Conservation (phyloP, 2,113 vertebrate species). For the Istiophorus platypterus region DNA sequence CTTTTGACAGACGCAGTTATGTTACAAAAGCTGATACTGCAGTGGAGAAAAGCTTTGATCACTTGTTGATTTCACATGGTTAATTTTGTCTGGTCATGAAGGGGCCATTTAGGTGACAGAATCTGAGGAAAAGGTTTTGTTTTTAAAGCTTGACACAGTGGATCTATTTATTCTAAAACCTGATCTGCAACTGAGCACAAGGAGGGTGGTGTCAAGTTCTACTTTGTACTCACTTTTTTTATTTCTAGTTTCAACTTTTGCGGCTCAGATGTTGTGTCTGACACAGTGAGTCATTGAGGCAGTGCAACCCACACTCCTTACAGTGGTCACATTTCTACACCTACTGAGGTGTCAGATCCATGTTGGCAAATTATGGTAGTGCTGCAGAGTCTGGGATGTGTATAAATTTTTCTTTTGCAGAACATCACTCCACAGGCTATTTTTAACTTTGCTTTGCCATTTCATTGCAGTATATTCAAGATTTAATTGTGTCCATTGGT, state of each 20-base stretch:
- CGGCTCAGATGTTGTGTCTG: slow-evolving; percentile 14
- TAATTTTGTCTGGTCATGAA: neutral
- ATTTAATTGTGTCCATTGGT: slow-evolving; percentile 22
- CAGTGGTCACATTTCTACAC: slow-evolving; percentile 43
- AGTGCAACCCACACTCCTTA: slow-evolving; percentile 25
- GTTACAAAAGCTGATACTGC: neutral
- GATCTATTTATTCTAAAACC: neutral
- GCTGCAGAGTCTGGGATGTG: slow-evolving; percentile 3
- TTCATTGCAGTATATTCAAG: slow-evolving; percentile 6
- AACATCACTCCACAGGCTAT: neutral
- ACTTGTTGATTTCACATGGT: slow-evolving; percentile 11
- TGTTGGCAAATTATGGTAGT: slow-evolving; percentile 42
- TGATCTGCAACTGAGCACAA: neutral
- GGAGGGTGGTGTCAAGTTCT: neutral
- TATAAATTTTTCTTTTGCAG: neutral
- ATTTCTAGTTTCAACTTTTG: neutral
- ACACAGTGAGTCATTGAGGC: slow-evolving; percentile 14
- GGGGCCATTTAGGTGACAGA: neutral
- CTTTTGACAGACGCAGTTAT: neutral
- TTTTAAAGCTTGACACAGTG: neutral
- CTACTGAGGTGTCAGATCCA: slow-evolving; percentile 24
- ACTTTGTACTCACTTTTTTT: neutral
- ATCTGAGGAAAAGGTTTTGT: neutral
- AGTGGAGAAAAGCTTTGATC: neutral
- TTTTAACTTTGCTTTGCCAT: slow-evolving; percentile 14